Evolutionary conservation across 2,797 vertebrate genomes (phyloP).

Genomic region (Gephyroberyx darwinii): DNA sequence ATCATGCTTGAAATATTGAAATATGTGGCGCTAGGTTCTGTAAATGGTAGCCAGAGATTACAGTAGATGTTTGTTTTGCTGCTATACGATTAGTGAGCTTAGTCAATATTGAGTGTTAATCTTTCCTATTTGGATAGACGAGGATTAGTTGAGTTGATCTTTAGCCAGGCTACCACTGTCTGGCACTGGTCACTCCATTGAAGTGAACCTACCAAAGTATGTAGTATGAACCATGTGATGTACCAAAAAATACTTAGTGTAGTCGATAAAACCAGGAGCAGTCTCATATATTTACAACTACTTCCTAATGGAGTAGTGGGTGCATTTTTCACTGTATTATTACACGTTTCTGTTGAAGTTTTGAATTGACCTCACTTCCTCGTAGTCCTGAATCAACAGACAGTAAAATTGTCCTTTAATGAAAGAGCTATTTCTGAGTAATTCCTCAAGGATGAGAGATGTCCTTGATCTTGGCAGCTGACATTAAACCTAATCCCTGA

Average conservation of each 20-base stretch:
- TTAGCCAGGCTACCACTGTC: background rate
- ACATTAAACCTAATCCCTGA: conserved; percentile 68
- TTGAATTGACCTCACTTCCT: conserved; percentile 23
- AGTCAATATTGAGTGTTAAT: conserved; percentile 6
- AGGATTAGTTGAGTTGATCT: conserved; percentile 22
- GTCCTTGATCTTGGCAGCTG: conserved; percentile 67
- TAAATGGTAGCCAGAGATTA: conserved; percentile 2
- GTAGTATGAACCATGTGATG: background rate
- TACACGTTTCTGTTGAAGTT: background rate
- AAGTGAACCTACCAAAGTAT: background rate
- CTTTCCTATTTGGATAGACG: background rate
- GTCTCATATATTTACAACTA: background rate
- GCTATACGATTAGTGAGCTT: conserved; percentile 12
- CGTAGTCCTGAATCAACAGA: conserved; percentile 23
- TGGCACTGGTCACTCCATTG: background rate
- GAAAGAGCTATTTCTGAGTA: conserved; percentile 28
- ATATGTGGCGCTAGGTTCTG: background rate
- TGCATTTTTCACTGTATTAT: background rate
- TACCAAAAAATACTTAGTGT: background rate
- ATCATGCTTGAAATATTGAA: background rate
- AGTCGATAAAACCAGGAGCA: background rate
- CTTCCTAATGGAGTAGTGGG: background rate
- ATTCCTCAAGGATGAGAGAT: conserved; percentile 41
- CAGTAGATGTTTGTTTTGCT: conserved; percentile 8
- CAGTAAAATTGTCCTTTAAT: conserved; percentile 14